Percentiles rank a stretch among this genome's conserved stretches.
Evolutionary conservation across 2,113 vertebrate species (phyloP).

Genomic region (Dermatemys mawii): DNA sequence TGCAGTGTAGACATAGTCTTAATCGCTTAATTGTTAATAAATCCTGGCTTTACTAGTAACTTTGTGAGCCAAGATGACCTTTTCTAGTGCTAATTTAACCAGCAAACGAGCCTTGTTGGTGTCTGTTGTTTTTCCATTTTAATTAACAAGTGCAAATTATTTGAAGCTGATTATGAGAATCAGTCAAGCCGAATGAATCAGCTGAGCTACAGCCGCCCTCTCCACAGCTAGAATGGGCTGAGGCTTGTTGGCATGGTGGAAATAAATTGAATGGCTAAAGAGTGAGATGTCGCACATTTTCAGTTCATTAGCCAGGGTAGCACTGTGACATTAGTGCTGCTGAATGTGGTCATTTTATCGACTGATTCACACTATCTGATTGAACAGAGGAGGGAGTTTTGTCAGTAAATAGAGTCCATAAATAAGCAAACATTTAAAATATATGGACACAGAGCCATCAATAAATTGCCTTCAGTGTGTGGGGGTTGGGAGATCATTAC

Average conservation of each 20-base stretch:
- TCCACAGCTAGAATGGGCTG: background rate
- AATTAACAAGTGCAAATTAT: background rate
- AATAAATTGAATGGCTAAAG: background rate
- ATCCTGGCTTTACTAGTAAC: background rate
- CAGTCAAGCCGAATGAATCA: background rate
- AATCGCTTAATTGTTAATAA: background rate
- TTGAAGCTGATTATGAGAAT: background rate
- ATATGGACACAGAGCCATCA: accelerated
- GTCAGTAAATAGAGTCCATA: background rate
- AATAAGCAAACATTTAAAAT: background rate
- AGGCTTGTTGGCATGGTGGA: background rate
- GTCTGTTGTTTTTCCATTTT: background rate
- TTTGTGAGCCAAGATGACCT: background rate
- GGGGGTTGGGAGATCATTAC: background rate
- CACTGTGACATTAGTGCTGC: background rate
- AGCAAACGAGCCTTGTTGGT: background rate
- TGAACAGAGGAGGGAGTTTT: background rate
- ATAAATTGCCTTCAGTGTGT: background rate
- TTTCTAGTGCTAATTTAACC: conserved; percentile 10
- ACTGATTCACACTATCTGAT: background rate
- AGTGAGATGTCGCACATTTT: background rate
- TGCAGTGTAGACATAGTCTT: no score
- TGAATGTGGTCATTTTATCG: background rate
- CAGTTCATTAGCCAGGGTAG: background rate
- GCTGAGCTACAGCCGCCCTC: background rate